phyloP scores from a whole-genome alignment of 2,888 invertebrate species.

The Koerneria pararmatus region DNA sequence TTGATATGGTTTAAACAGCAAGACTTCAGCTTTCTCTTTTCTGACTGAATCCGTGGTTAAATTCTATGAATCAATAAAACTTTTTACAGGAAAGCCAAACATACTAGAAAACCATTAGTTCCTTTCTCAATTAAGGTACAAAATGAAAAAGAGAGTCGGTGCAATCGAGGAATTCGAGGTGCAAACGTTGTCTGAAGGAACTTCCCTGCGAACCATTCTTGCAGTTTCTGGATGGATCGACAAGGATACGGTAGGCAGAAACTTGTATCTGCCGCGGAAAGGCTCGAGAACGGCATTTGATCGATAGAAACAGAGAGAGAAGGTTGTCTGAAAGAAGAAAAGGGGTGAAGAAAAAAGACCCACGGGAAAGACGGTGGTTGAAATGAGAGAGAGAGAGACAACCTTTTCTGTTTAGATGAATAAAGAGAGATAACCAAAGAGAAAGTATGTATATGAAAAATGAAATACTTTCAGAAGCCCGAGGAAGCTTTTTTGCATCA shows the following conservation, averaged over 20 bases:
- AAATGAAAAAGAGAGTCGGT: constrained; percentile 72
- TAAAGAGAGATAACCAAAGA: background rate
- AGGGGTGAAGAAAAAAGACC: too few relatives aligned
- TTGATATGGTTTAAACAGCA: too few relatives aligned
- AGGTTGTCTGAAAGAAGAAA: too few relatives aligned
- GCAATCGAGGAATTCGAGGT: constrained; percentile 71
- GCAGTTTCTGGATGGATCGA: constrained; percentile 71
- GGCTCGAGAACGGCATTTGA: too few relatives aligned
- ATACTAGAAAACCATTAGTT: too few relatives aligned
- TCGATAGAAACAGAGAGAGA: background rate
- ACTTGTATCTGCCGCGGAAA: too few relatives aligned
- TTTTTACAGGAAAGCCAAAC: too few relatives aligned
- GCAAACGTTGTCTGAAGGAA: constrained; percentile 63
- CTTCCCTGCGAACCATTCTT: constrained; percentile 67
- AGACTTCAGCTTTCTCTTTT: too few relatives aligned
- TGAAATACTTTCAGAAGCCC: constrained; percentile 29
- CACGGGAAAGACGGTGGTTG: background rate
- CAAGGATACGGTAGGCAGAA: constrained; percentile 60
- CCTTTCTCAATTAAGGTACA: too few relatives aligned
- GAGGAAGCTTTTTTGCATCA: constrained; percentile 63
- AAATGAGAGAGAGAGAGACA: background rate
- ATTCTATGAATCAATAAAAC: too few relatives aligned
- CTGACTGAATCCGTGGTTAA: too few relatives aligned
- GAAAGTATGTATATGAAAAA: background rate
- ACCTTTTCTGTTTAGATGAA: too few relatives aligned